Conservation (phyloP, 2,888 invertebrate genomes). For the Diaphora mendica region DNA sequence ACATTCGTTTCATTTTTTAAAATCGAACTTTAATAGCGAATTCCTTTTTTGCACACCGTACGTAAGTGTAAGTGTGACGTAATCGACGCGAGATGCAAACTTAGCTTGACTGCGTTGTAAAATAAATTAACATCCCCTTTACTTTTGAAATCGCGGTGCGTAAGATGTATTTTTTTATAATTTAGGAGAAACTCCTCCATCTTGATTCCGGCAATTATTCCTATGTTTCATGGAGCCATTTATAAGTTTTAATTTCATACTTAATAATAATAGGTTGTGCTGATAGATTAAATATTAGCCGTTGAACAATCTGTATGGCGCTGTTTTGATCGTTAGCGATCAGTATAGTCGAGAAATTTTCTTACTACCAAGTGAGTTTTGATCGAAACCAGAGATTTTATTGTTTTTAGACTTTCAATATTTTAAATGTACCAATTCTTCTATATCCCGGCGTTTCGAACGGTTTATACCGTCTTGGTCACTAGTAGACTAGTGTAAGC, state of each 20-base stretch:
- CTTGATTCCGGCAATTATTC: slow-evolving; percentile 24
- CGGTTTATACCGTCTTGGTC: no score
- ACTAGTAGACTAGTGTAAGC: no score
- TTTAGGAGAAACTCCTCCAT: background rate
- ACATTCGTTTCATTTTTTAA: no score
- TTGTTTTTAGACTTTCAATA: no score
- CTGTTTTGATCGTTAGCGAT: slow-evolving; percentile 29
- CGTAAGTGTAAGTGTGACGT: no score
- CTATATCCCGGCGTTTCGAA: no score
- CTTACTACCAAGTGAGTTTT: background rate
- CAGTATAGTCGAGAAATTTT: background rate
- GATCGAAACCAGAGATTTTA: background rate
- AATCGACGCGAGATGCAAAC: no score
- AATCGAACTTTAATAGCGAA: no score
- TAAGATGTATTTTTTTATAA: background rate
- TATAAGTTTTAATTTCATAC: slow-evolving; percentile 49
- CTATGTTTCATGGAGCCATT: slow-evolving; percentile 45
- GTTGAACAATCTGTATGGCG: slow-evolving; percentile 35
- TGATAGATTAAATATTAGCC: slow-evolving; percentile 52
- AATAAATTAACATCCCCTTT: background rate
- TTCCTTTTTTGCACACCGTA: no score
- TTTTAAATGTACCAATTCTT: no score
- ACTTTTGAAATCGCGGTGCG: background rate
- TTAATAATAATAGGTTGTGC: slow-evolving; percentile 63
- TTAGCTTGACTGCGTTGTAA: no score